Conservation (phyloP, 35 echinoderm and acorn worm species). For the Chiridota heheva region DNA sequence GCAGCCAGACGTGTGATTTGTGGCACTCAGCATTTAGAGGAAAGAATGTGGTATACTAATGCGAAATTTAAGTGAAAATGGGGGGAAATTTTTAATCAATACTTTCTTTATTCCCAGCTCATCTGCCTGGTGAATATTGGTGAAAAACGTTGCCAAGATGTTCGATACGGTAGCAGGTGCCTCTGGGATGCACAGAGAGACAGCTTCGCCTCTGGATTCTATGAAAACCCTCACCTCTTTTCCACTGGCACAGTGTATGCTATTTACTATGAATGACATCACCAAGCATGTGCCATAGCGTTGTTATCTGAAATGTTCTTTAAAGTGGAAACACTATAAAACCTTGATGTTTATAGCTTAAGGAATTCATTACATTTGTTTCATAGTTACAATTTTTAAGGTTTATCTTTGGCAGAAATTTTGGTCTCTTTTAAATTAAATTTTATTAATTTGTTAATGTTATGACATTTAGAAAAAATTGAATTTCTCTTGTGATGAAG, state of each 20-base stretch:
- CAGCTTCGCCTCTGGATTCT: constrained; percentile 77
- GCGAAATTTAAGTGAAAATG: neutral
- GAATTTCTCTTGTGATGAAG: too few species aligned
- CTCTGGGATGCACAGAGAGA: constrained; percentile 87
- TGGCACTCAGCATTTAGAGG: neutral
- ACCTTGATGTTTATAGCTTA: too few species aligned
- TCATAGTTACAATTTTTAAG: too few species aligned
- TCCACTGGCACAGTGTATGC: constrained; percentile 88
- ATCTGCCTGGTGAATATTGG: constrained; percentile 86
- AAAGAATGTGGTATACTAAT: neutral
- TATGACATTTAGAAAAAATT: too few species aligned
- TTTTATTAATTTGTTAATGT: too few species aligned
- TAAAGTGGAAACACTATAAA: too few species aligned
- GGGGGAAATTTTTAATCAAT: neutral
- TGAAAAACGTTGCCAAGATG: constrained; percentile 89
- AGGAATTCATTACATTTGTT: too few species aligned
- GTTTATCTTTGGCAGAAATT: too few species aligned
- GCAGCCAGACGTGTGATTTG: neutral
- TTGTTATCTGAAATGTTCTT: too few species aligned
- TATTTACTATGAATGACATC: constrained; percentile 80
- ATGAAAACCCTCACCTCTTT: constrained; percentile 75
- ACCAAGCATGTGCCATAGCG: too few species aligned
- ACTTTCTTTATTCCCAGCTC: constrained; percentile 40
- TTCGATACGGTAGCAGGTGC: constrained; percentile 84
- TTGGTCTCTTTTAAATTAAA: too few species aligned